Base-by-base conservation (phyloP, 1,140 invertebrate species). In the Cyclargus thomasi region DNA sequence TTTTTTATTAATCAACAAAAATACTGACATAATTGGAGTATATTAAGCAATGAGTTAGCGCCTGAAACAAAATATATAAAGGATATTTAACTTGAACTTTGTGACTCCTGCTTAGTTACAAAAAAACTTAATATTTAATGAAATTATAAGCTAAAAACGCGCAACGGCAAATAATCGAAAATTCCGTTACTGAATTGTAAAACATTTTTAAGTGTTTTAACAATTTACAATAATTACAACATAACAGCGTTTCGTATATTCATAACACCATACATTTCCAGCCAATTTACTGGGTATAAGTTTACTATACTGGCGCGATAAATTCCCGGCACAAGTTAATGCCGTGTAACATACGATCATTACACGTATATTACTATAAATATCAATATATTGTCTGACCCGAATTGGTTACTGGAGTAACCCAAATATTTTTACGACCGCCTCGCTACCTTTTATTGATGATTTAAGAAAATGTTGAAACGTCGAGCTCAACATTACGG, bases 391-490 rank as follows among this genome's bases (percentile, higher is more conserved):
- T 47, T 11, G 39, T 47, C 11, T 47, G 39, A 16, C 39, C 39
- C n/a, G 53, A 17, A 55, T 20, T 55, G n/a, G 53, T n/a, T 55
- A 18, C 7, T 20, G 53, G 53, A 55, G 53, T 55, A 55, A 55
- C 53, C 53, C 18, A 55, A 55, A 55, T 55, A 55, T 55, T 55
- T 55, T 55, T 55, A 55, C 18, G 53, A 55, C 53, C 18, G 3
- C 16, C 53, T 18, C 53, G 7, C 53, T 55, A 55, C 53, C 53
- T 55, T 20, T 55, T 55, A 20, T 17, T 17, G 53, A 17, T 18
- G 53, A 55, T 55, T 55, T 55, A 55, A 11, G 39, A 47, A 47
- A 47, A 47, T 47, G 39, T 47, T 47, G 39, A 47, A 47, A 47
- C 39, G 39, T 29, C 5, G 29, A 29, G 29, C 29, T 29, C 29